phyloP scores from a whole-genome alignment of 2,797 vertebrate species.

The Macrochelys suwanniensis region DNA sequence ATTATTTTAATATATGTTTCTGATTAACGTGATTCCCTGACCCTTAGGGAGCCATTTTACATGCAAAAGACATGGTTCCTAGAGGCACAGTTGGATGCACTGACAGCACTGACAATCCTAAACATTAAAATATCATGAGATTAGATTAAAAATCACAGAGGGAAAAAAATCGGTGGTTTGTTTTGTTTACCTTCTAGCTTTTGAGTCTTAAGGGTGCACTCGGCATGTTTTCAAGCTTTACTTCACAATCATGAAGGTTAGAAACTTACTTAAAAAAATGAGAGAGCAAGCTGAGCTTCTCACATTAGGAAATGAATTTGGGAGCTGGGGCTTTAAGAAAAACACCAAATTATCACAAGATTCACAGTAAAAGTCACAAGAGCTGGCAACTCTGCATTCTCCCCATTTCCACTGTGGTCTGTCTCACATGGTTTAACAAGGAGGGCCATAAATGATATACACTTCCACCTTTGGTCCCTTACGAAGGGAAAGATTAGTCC shows the following conservation, averaged over 20 bases:
- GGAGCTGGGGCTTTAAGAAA: not conserved
- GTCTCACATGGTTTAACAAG: not conserved
- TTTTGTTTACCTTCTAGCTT: not conserved
- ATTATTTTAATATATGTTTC: slow-evolving; percentile 7
- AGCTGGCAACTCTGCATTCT: not conserved
- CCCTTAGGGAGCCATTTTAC: not conserved
- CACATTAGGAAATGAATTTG: not conserved
- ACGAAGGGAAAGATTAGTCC: not conserved
- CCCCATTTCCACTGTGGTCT: not conserved
- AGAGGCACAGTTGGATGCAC: not conserved
- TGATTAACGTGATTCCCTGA: not conserved
- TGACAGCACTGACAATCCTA: not conserved
- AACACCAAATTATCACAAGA: not conserved
- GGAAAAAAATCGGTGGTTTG: not conserved
- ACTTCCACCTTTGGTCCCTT: not conserved
- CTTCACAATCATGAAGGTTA: accelerated
- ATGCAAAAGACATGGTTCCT: not conserved
- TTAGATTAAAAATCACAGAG: not conserved
- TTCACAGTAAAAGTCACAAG: not conserved
- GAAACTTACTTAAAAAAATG: not conserved
- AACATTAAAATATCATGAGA: not conserved
- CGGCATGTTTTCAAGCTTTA: not conserved
- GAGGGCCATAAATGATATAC: not conserved
- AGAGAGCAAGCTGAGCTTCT: not conserved
- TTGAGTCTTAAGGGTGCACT: accelerated